A percentile compares a stretch with the other conserved stretches of the same genome.
phyloP scores from a whole-genome alignment of 2,888 invertebrate species.

The Colletes collaris region DNA sequence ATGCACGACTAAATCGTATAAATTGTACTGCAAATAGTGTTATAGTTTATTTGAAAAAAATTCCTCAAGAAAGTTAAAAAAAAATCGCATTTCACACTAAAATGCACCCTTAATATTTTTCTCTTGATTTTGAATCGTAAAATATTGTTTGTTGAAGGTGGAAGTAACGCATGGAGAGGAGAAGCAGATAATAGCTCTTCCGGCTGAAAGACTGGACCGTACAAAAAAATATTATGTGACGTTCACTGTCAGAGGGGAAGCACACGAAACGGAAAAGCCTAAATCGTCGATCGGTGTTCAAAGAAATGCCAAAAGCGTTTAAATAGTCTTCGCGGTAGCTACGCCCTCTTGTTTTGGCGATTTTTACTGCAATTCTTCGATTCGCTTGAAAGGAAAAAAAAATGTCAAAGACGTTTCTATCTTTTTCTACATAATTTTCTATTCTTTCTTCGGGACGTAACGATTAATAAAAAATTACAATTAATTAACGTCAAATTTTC shows the following conservation, averaged over 20 bases:
- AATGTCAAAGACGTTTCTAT: constrained; percentile 11
- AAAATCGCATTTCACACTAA: too few species aligned
- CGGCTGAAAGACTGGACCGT: constrained; percentile 93
- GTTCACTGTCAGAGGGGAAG: constrained; percentile 93
- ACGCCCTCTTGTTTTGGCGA: constrained; percentile 3
- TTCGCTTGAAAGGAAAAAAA: too few species aligned
- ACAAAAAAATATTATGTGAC: constrained; percentile 96
- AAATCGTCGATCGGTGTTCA: constrained; percentile 69
- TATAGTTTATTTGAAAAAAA: too few species aligned
- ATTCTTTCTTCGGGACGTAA: background rate
- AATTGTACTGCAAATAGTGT: too few species aligned
- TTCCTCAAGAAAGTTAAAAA: too few species aligned
- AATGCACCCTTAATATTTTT: background rate
- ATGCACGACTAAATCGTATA: too few species aligned
- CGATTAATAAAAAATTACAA: background rate
- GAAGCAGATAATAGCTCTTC: constrained; percentile 93
- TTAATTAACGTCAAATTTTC: background rate
- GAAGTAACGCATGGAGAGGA: constrained; percentile 93
- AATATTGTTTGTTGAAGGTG: constrained; percentile 79
- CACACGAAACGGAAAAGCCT: constrained; percentile 84
- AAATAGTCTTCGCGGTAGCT: constrained; percentile 8
- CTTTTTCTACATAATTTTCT: constrained; percentile 35
- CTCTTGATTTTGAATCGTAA: background rate
- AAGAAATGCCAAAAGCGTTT: constrained; percentile 78
- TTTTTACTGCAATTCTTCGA: too few species aligned